Evolutionary conservation across 2,888 invertebrate species (phyloP), one percentile per base, ranked within the genome.

Genomic region (Sesamia inferens): DNA sequence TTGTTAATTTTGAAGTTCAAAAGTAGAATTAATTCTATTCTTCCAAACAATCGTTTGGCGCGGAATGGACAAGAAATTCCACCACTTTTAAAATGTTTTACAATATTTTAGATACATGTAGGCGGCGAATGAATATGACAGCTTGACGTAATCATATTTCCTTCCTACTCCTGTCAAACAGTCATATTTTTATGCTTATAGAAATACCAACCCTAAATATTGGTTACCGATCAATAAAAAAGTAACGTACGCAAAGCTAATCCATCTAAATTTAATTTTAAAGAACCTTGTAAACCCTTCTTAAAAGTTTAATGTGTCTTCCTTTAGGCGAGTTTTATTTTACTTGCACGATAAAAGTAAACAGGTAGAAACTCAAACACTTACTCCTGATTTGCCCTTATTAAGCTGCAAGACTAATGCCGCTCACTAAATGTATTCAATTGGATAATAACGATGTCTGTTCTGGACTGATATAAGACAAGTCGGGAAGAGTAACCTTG

Each of bases 361-460:
- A 77, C n/a, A 80, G 75, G 72, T 79, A 71, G 69, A 77, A 81
- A 81, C 79, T 80, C 86, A 81, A 87, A 85, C 85, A 84, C 80
- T 87, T 81, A 83, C 79, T 86, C 78, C 80, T 87, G 85, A 89
- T 87, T 87, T 88, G 79, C 73, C 84, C 81, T 87, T 89, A 89
- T 87, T 88, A 88, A 79, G 85, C 78, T 83, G 71, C 86, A 90
- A 88, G 84, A 85, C 73, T 84, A 82, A 85, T 84, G 84, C 78
- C 76, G 83, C 82, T 83, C 81, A 85, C 88, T 84, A 88, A 91
- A 92, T 92, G 87, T 90, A 88, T 90, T 91, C 92, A 93, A 93
- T 93, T 93, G 93, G 88, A 93, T 92, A 91, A 92, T 91, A 85
- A 90, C 89, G 76, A 80, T 76, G 81, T 83, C 81, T 86, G 78